phyloP scores from a whole-genome alignment of 2,113 vertebrate genomes.

The Anser brachyrhynchus region DNA sequence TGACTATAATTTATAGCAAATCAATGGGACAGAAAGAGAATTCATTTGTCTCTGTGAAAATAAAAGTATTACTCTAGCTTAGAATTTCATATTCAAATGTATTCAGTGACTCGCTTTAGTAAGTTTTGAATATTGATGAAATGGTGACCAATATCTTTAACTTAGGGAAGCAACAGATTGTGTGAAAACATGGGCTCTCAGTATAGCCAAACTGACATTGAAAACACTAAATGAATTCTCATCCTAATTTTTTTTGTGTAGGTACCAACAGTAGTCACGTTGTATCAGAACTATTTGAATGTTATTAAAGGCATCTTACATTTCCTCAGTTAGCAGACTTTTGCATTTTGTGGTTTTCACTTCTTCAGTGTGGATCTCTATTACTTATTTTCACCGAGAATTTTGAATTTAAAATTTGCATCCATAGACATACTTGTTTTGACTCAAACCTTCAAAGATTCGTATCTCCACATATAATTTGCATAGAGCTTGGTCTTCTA shows the following conservation, averaged over 20 bases:
- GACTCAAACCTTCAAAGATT: constrained; percentile 26
- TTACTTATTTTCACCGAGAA: constrained; percentile 32
- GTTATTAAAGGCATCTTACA: background rate
- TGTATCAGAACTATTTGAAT: background rate
- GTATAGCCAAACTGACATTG: background rate
- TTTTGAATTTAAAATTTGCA: constrained; percentile 41
- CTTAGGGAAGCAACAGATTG: background rate
- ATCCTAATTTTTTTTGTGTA: background rate
- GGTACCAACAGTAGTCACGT: background rate
- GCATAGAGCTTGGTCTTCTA: background rate
- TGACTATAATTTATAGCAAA: background rate
- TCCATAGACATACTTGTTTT: constrained; percentile 28
- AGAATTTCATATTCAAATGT: background rate
- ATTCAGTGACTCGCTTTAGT: background rate
- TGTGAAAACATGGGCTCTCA: background rate
- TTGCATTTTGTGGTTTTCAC: constrained; percentile 28
- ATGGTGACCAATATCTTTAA: background rate
- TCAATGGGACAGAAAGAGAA: background rate
- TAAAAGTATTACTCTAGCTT: background rate
- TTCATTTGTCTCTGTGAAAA: background rate
- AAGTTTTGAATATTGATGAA: background rate
- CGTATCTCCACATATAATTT: constrained; percentile 28
- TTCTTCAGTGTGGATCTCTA: background rate
- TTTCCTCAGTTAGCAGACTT: constrained; percentile 26
- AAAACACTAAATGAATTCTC: background rate